Evolutionary conservation across 2,888 invertebrate genomes (phyloP).

Genomic region (Rhingia rostrata): DNA sequence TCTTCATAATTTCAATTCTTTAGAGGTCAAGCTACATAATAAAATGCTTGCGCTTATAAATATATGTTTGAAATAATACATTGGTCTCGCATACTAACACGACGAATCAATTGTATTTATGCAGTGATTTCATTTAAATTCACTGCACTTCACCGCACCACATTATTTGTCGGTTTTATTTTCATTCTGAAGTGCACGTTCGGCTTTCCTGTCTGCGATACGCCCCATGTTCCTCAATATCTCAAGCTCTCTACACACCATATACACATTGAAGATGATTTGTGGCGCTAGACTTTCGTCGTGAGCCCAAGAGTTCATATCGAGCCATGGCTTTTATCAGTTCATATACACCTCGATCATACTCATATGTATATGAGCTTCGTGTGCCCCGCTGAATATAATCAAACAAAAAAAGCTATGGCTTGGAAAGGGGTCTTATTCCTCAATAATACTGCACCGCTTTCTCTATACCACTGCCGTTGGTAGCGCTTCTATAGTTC

Average conservation of each 20-base stretch:
- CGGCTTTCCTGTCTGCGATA: too few species aligned
- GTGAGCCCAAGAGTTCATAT: conserved; percentile 48
- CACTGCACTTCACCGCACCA: too few species aligned
- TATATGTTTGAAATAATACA: too few species aligned
- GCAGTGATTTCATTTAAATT: too few species aligned
- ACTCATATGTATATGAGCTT: conserved; percentile 26
- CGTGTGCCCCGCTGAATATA: conserved; percentile 31
- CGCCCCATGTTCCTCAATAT: conserved; percentile 19
- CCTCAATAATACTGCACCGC: not conserved
- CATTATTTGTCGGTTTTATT: too few species aligned
- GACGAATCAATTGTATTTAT: too few species aligned
- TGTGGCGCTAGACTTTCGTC: conserved; percentile 61
- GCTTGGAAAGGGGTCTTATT: not conserved
- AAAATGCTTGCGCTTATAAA: too few species aligned
- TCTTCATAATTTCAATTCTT: too few species aligned
- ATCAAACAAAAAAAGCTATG: conserved; percentile 22
- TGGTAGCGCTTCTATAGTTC: conserved; percentile 28
- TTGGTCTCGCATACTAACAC: too few species aligned
- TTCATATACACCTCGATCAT: conserved; percentile 54
- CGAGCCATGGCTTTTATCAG: conserved; percentile 58
- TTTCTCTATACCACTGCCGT: conserved; percentile 9
- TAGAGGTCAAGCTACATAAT: too few species aligned
- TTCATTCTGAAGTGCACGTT: too few species aligned
- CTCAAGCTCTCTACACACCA: conserved; percentile 21
- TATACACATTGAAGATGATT: conserved; percentile 54